Evolutionary conservation across 2,888 invertebrate genomes (phyloP), one percentile per base, ranked within the genome.

Genomic region (Anorthoa munda): DNA sequence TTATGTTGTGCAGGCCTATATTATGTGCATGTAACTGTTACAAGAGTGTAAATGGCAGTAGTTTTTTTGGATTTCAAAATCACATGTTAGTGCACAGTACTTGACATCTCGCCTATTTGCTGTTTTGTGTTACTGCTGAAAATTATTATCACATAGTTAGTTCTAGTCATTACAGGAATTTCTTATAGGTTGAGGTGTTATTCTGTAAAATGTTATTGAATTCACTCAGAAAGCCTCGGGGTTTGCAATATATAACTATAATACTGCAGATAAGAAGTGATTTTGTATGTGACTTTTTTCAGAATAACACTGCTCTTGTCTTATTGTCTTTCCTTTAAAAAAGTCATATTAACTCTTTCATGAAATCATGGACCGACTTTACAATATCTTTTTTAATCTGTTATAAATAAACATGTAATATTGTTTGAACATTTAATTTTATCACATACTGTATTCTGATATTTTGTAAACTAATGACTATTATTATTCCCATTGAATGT

Each of bases 1-100:
- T 63, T 70, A 64, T 83, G 59, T 70, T 79, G 59, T 70, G 61
- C 50, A 79, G 63, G 50, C 61, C 70, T 65, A 77, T 65, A 75
- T 51, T 53, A 81, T 59, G 46, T 69, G 67, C 72, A 68, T 75
- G 89, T 89, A 67, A 88, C 84, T 66, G 68, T 79, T 63, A 66
- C 51, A 56, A 64, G 65, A 68, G 39, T 66, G 63, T 93, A 91
- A 85, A 84, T 48, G 70, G 60, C 46, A 65, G 79, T 82, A 79
- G 79, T 61, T 61, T 82, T 55, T 63, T 50, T 79, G 77, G 45
- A 76, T 65, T 64, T 63, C 31, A 45, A 63, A 70, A 66, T 76
- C 70, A 79, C 70, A 59, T 50, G 45, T 69, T 75, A 76, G 77
- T 81, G 82, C 79, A 79, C 66, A 79, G 56, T 81, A 76, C 39